Percentiles rank a stretch among this genome's conserved stretches.
Conservation (phyloP, 2,888 invertebrate species). For the Ormyrus rosae region DNA sequence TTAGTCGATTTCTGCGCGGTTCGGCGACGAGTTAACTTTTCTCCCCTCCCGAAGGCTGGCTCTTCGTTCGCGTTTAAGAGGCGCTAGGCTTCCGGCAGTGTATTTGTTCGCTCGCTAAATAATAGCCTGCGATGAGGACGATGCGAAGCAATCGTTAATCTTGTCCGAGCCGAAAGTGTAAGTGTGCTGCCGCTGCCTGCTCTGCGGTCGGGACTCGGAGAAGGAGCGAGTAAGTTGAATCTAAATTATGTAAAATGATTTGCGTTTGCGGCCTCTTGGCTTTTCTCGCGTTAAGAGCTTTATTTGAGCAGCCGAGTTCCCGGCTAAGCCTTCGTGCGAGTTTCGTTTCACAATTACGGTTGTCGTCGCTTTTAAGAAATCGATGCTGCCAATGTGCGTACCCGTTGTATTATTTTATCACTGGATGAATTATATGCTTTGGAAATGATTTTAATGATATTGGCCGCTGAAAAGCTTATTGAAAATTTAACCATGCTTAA, state of each 20-base stretch:
- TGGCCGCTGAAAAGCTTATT: too few species aligned
- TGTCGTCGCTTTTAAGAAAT: background rate
- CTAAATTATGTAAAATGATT: conserved; percentile 65
- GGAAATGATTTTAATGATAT: too few species aligned
- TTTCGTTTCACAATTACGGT: conserved; percentile 41
- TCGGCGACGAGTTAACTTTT: background rate
- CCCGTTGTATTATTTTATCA: too few species aligned
- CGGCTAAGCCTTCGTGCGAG: conserved; percentile 4
- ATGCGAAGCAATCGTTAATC: conserved; percentile 65
- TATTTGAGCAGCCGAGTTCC: conserved; percentile 16
- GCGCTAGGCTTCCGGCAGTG: conserved; percentile 54
- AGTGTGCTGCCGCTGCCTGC: background rate
- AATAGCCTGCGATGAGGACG: conserved; percentile 46
- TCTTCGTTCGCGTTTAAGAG: conserved; percentile 61
- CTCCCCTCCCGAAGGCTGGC: background rate
- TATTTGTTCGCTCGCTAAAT: conserved; percentile 8
- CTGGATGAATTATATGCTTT: too few species aligned
- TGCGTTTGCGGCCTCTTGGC: conserved; percentile 58
- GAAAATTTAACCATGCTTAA: too few species aligned
- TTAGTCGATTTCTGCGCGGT: conserved; percentile 8
- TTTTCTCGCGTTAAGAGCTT: conserved; percentile 33
- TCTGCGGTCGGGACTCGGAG: background rate
- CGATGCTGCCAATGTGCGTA: too few species aligned
- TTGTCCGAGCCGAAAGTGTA: conserved; percentile 58
- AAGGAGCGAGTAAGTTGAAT: conserved; percentile 63